phyloP scores from a whole-genome alignment of 2,797 vertebrate species.

The Novumbra hubbsi region DNA sequence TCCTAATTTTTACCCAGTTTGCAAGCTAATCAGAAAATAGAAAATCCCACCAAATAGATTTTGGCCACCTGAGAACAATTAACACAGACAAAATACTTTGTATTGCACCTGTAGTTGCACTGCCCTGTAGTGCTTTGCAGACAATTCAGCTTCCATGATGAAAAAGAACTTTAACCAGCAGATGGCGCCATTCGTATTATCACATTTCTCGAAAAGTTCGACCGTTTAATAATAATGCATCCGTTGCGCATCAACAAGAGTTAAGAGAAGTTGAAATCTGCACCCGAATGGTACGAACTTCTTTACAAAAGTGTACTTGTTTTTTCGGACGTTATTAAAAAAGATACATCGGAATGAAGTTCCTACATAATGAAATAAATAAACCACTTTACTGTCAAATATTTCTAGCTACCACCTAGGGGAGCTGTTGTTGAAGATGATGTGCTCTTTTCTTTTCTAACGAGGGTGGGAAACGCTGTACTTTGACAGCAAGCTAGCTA shows the following conservation, averaged over 20 bases:
- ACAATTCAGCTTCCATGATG: background rate
- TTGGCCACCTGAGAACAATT: too few relatives aligned
- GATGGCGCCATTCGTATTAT: background rate
- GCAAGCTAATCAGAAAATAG: too few relatives aligned
- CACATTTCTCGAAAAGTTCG: background rate
- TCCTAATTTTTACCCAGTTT: too few relatives aligned
- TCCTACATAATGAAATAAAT: background rate
- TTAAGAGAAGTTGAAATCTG: background rate
- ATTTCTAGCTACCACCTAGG: conserved; percentile 22
- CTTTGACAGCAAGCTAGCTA: background rate
- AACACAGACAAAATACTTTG: background rate
- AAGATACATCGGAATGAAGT: background rate
- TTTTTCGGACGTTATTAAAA: background rate
- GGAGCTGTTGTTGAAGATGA: conserved; percentile 9
- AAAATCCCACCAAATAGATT: too few relatives aligned
- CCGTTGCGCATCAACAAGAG: background rate
- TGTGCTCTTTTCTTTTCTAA: conserved; percentile 16
- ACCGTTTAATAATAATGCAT: background rate
- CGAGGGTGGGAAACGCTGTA: background rate
- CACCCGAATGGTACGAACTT: background rate
- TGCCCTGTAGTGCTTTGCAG: background rate
- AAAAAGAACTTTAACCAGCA: background rate
- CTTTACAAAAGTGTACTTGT: background rate
- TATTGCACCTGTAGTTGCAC: background rate
- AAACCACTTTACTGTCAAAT: background rate